Conservation (phyloP, 1,140 invertebrate genomes). For the Ridgeia piscesae region DNA sequence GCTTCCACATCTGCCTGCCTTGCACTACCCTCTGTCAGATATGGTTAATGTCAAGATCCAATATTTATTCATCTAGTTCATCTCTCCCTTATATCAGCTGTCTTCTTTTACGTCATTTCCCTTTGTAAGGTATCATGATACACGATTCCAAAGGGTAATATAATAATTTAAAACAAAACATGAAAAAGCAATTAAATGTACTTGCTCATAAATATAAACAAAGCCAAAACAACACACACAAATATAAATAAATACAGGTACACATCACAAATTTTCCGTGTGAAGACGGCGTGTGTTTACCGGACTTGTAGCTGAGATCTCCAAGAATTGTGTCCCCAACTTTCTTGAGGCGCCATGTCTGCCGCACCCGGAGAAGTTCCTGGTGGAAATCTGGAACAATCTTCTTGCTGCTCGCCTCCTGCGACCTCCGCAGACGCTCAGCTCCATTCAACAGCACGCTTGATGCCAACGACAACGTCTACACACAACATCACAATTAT, state of each 20-base stretch:
- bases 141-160: too few species aligned
- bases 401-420: conserved; percentile 73
- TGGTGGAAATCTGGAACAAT: conserved; percentile 82
- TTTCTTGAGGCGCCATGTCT: conserved; percentile 95
- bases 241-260: not conserved
- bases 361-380: conserved; percentile 82
- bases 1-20: too few species aligned
- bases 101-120: too few species aligned
- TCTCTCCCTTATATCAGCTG: too few species aligned
- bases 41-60: too few species aligned
- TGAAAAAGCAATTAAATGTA: too few species aligned
- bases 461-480: conserved; percentile 79
- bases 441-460: conserved; percentile 80
- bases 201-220: not conserved
- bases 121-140: too few species aligned
- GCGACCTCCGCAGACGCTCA: conserved; percentile 79
- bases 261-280: too few species aligned
- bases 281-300: conserved; percentile 48
- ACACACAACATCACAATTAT: not conserved
- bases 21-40: too few species aligned
- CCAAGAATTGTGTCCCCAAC: conserved; percentile 93
- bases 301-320: conserved; percentile 90
- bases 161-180: too few species aligned
- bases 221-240: not conserved
- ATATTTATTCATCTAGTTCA: too few species aligned